phyloP scores from a whole-genome alignment of 2,888 invertebrate species.

The Drosophila recens region DNA sequence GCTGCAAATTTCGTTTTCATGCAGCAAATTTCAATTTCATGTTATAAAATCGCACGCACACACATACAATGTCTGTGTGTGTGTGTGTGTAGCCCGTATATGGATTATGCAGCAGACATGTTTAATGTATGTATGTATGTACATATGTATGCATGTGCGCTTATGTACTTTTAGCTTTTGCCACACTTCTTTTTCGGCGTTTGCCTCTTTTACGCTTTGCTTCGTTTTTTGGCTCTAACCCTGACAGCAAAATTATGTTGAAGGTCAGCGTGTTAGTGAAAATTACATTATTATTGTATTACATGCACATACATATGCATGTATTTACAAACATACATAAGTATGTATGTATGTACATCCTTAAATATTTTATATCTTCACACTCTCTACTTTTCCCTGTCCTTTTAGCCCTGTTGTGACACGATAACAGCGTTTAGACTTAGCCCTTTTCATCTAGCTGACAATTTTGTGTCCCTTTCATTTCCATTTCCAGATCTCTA shows the following conservation, averaged over 20 bases:
- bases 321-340: conserved; percentile 5
- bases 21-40: conserved; percentile 80
- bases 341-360: neutral
- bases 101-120: conserved; percentile 13
- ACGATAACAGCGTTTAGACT: conserved; percentile 12
- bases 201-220: conserved; percentile 46
- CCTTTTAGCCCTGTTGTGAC: neutral
- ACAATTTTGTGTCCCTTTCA: neutral
- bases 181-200: conserved; percentile 61
- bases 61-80: conserved; percentile 5
- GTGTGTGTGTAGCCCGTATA: conserved; percentile 5
- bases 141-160: conserved; percentile 12
- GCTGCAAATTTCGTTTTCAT: conserved; percentile 81
- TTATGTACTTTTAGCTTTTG: conserved; percentile 59
- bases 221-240: conserved; percentile 38
- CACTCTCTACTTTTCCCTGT: neutral
- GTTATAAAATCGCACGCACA: conserved; percentile 65
- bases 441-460: conserved; percentile 9
- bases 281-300: conserved; percentile 57
- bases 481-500: neutral
- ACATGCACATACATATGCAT: conserved; percentile 20
- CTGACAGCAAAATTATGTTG: conserved; percentile 62
- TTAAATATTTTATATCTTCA: neutral
- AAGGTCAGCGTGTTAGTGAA: conserved; percentile 79
- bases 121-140: conserved; percentile 11